phyloP scores from a whole-genome alignment of 2,888 invertebrate species.

The Amphipoea oculea region DNA sequence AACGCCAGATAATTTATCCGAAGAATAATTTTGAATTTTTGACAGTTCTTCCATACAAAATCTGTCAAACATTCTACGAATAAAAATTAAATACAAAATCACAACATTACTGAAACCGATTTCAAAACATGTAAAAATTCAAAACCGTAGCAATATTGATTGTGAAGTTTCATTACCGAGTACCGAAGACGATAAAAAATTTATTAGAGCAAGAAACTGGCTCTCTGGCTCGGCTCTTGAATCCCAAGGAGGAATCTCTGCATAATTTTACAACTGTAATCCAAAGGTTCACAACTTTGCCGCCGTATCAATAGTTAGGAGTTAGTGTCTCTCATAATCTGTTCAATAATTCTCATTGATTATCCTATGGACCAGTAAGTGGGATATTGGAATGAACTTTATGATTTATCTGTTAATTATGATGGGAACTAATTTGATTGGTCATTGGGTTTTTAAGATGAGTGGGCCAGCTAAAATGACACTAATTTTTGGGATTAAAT shows the following conservation, averaged over 20 bases:
- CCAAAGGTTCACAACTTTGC: conserved; percentile 70
- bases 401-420: conserved; percentile 52
- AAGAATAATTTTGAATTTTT: no score
- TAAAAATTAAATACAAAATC: background rate
- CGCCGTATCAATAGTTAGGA: conserved; percentile 67
- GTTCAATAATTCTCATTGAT: conserved; percentile 64
- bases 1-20: no score
- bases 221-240: conserved; percentile 27
- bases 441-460: background rate
- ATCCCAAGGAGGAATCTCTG: conserved; percentile 65
- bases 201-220: conserved; percentile 48
- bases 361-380: conserved; percentile 30
- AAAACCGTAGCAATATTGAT: conserved; percentile 53
- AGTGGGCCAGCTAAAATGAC: background rate
- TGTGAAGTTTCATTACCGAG: conserved; percentile 53
- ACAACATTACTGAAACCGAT: background rate
- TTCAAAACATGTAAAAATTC: conserved; percentile 36
- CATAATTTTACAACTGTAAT: conserved; percentile 77
- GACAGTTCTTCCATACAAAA: no score
- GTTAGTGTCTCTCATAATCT: conserved; percentile 64
- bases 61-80: no score
- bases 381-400: conserved; percentile 19
- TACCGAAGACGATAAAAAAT: conserved; percentile 51
- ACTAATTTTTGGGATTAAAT: background rate
- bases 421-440: background rate